Conservation (phyloP, 2,113 vertebrate genomes). For the Mohoua ochrocephala region DNA sequence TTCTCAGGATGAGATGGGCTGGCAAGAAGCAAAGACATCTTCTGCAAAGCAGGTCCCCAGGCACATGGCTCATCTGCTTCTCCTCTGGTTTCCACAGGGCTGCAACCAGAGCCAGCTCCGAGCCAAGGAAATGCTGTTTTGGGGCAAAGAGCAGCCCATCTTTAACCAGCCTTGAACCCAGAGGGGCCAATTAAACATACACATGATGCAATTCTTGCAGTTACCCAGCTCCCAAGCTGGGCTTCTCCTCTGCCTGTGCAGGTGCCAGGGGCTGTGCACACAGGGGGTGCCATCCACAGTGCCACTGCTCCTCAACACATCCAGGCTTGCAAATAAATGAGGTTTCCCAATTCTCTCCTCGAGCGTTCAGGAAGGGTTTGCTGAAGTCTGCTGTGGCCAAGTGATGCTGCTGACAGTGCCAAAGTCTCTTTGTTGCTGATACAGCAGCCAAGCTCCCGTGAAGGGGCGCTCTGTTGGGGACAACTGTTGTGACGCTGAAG, state of each 20-base stretch:
- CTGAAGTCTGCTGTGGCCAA: neutral
- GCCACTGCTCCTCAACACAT: neutral
- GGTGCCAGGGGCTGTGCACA: neutral
- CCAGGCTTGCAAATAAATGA: neutral
- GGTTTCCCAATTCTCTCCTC: accelerated
- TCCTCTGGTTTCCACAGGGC: neutral
- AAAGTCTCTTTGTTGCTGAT: accelerated
- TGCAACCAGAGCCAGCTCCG: neutral
- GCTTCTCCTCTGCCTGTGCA: neutral
- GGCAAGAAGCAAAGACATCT: neutral
- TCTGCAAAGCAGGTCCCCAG: neutral
- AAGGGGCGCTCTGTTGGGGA: neutral
- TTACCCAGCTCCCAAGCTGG: neutral
- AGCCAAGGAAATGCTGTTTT: neutral
- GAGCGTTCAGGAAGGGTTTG: neutral
- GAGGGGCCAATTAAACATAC: accelerated
- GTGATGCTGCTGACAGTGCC: neutral
- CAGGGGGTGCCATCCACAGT: accelerated
- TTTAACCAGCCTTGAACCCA: neutral
- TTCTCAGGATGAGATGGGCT: neutral
- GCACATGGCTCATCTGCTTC: neutral
- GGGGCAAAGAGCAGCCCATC: neutral
- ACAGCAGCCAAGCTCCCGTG: neutral
- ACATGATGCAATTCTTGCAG: neutral
- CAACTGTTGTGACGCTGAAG: neutral